Percentiles rank a stretch among this genome's conserved stretches.
Evolutionary conservation across 2,797 vertebrate genomes (phyloP).

Genomic region (Oreonectes daqikongensis): DNA sequence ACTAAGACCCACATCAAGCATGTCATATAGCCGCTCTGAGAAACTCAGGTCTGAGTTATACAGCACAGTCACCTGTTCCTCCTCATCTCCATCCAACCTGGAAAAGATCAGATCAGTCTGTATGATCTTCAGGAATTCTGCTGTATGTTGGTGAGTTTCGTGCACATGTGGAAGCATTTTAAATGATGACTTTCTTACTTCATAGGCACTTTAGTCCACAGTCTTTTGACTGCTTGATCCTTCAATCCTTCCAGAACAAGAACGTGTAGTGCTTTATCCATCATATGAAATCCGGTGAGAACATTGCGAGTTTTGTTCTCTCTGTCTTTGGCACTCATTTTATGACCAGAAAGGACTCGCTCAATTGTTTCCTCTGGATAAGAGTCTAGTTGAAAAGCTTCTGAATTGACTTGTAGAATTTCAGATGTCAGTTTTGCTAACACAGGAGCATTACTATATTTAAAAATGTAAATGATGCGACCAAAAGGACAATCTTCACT

Average conservation of each 20-base stretch:
- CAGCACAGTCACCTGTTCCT: conserved; percentile 71
- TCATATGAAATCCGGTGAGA: conserved; percentile 84
- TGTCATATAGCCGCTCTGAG: conserved; percentile 75
- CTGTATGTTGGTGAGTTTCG: conserved; percentile 11
- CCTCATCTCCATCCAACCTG: conserved; percentile 64
- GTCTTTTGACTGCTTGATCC: conserved; percentile 73
- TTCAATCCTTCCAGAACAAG: conserved; percentile 85
- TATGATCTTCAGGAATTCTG: conserved; percentile 54
- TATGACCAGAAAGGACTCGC: conserved; percentile 67
- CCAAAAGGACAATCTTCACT: conserved; percentile 67
- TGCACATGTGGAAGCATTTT: conserved; percentile 10
- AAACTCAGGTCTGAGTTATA: conserved; percentile 81
- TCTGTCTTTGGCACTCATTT: conserved; percentile 59
- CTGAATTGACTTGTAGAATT: conserved; percentile 75
- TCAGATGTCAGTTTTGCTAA: conserved; percentile 70
- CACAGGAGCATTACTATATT: conserved; percentile 58
- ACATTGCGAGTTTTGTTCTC: conserved; percentile 72
- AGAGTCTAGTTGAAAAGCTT: conserved; percentile 69
- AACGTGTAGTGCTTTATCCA: conserved; percentile 77
- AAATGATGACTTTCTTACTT: conserved; percentile 70
- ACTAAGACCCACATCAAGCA: conserved; percentile 73
- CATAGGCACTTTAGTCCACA: conserved; percentile 78
- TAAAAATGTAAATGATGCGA: conserved; percentile 77
- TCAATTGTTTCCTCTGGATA: conserved; percentile 51
- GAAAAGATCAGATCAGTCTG: conserved; percentile 60